Base-by-base conservation (phyloP, 2,797 vertebrate genomes). In the Pempheris klunzingeri region DNA sequence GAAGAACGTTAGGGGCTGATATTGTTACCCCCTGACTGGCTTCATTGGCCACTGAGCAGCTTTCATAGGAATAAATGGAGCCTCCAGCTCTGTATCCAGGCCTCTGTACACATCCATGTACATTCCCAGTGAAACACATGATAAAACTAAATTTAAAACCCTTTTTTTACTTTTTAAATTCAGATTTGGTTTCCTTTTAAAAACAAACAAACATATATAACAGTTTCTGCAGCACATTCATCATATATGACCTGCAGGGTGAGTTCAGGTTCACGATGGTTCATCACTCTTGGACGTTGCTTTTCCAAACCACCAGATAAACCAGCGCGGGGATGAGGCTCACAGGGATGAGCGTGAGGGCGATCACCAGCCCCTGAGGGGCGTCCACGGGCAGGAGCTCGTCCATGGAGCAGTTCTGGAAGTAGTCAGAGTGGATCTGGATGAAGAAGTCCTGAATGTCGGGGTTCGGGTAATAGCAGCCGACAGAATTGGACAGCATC, bases 401-500 rank as follows among this genome's bases (percentile, higher is more conserved):
- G 2, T 87, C 80, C 0, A 24, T 24, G 0, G 73, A 61, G 58
- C 95, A 95, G 63, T 71, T 67, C 2, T 59, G 57, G 90, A 96
- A 96, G 75, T 85, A 95, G 0, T 0, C 0, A 7, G 77, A 44
- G 88, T 96, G 95, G 55, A 92, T 70, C 2, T 46, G 0, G 12
- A 94, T 12, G 60, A 95, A 95, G 73, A 92, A 53, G 17, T 90
- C 77, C 20, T 94, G 89, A 3, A 82, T 72, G 17, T n/a, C 2
- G 9, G 46, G 34, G 81, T 94, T 95, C 1, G 94, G 94, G 74
- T 90, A 95, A 60, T 44, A 90, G 62, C 94, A 95, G 0, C 0
- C 0, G 0, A 9, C 0, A 0, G 0, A 0, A 0, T 0, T 0
- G 1, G 74, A 57, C 5, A 47, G 0, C 0, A 0, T 0, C 77